A percentile compares a stretch with the other conserved stretches of the same genome.
phyloP scores from a whole-genome alignment of 2,888 invertebrate genomes.

The Diplolepis rosae region DNA sequence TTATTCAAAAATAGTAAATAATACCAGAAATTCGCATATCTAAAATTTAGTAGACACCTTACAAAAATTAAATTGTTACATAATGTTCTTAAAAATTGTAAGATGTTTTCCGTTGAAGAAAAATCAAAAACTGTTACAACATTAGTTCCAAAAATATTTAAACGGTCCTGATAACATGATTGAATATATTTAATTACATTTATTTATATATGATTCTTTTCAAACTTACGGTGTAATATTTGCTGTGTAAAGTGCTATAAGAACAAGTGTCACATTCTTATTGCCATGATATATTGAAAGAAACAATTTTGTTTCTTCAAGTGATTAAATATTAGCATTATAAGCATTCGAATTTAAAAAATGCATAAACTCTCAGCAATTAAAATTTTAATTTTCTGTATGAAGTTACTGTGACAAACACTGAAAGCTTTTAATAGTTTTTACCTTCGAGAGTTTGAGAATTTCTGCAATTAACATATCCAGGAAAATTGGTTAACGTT shows the following conservation, averaged over 20 bases:
- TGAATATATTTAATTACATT: slow-evolving; percentile 4
- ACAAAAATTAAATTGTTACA: neutral
- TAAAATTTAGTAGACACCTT: neutral
- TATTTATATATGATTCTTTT: slow-evolving; percentile 21
- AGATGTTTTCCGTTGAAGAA: neutral
- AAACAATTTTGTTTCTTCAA: neutral
- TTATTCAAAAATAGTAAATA: no score
- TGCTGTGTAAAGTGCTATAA: slow-evolving; percentile 17
- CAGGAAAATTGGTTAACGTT: neutral
- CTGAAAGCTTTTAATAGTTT: neutral
- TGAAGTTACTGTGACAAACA: no score
- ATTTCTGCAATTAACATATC: no score
- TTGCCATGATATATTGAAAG: neutral
- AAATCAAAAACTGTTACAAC: neutral
- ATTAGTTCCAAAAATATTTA: slow-evolving; percentile 19
- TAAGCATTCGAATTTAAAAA: neutral
- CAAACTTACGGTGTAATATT: slow-evolving; percentile 14
- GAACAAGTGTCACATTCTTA: slow-evolving; percentile 19
- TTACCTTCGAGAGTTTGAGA: neutral
- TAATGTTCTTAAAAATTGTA: neutral
- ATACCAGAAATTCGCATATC: no score
- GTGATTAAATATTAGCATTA: neutral
- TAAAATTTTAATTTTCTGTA: no score
- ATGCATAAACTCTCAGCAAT: neutral
- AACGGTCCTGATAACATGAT: slow-evolving; percentile 16